Percentiles rank a stretch among this genome's conserved stretches.
Conservation (phyloP, 1,140 invertebrate genomes). For the Trachymyrmex septentrionalis region DNA sequence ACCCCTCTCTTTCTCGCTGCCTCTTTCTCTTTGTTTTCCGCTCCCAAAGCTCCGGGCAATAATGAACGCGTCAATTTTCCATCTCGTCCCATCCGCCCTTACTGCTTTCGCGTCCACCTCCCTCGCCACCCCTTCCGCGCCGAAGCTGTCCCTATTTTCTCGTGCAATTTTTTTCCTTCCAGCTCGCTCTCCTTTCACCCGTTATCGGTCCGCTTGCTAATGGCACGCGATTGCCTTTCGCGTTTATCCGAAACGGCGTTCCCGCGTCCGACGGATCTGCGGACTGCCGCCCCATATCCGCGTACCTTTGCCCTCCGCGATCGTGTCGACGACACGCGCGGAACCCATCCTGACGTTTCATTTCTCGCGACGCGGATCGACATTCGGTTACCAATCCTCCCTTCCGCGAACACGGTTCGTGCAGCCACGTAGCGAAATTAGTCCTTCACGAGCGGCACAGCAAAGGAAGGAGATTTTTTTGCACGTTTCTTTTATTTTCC, state of each 20-base stretch:
- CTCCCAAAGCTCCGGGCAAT: slow-evolving; percentile 71
- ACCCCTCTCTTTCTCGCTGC: background rate
- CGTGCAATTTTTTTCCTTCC: slow-evolving; percentile 68
- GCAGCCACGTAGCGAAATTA: slow-evolving; percentile 47
- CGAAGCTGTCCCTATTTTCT: slow-evolving; percentile 63
- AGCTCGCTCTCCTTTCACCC: slow-evolving; percentile 71
- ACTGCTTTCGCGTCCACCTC: slow-evolving; percentile 55
- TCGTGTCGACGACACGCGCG: slow-evolving; percentile 34
- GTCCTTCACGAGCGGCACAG: slow-evolving; percentile 22
- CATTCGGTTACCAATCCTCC: background rate
- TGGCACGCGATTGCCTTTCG: slow-evolving; percentile 76
- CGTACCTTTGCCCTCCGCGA: slow-evolving; percentile 44
- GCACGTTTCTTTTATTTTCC: background rate
- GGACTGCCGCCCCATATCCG: background rate
- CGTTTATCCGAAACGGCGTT: slow-evolving; percentile 49
- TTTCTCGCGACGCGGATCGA: slow-evolving; percentile 66
- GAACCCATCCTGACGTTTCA: slow-evolving; percentile 54
- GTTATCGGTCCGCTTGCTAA: slow-evolving; percentile 77
- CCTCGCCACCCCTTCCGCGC: slow-evolving; percentile 39
- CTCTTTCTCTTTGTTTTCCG: slow-evolving; percentile 56
- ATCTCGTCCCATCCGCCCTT: slow-evolving; percentile 73
- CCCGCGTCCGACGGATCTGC: slow-evolving; percentile 4
- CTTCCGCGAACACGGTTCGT: background rate
- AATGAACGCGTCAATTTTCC: slow-evolving; percentile 79
- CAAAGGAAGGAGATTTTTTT: slow-evolving; percentile 30